A percentile compares a stretch with the other conserved stretches of the same genome.
Evolutionary conservation across 2,113 vertebrate species (phyloP).

Genomic region (Hypocryptadius cinnamomeus): DNA sequence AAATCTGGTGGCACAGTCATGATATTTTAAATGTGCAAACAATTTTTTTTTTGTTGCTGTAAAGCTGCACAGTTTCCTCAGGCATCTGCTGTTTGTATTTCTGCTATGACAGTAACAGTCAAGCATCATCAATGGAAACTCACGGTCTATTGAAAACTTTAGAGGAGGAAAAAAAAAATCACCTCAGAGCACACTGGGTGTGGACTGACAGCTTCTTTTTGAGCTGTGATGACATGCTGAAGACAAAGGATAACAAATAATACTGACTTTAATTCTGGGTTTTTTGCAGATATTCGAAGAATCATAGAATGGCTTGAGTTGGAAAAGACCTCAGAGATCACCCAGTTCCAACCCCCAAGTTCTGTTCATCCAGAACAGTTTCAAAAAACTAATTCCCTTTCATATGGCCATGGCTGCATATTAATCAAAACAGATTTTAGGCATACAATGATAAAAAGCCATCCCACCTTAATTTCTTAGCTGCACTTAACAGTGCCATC

Average conservation of each 20-base stretch:
- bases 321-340: not conserved
- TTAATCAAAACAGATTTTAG: not conserved
- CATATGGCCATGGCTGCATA: not conserved
- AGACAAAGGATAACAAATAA: constrained; percentile 50
- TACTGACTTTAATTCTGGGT: not conserved
- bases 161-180: constrained; percentile 10
- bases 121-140: constrained; percentile 51
- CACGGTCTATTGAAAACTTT: constrained; percentile 3
- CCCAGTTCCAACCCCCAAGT: not conserved
- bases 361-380: not conserved
- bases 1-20: not conserved
- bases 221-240: constrained; percentile 20
- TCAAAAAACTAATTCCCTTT: not conserved
- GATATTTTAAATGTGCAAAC: not conserved
- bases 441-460: not conserved
- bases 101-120: constrained; percentile 38
- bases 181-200: constrained; percentile 15
- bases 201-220: constrained; percentile 43
- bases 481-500: not conserved
- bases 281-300: not conserved
- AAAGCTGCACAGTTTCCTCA: not conserved
- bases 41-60: not conserved
- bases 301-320: not conserved
- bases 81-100: constrained; percentile 33
- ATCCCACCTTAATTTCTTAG: not conserved